Percentiles rank a stretch among this genome's conserved stretches.
phyloP scores from a whole-genome alignment of 1,140 invertebrate species.

The Drosophila lini region DNA sequence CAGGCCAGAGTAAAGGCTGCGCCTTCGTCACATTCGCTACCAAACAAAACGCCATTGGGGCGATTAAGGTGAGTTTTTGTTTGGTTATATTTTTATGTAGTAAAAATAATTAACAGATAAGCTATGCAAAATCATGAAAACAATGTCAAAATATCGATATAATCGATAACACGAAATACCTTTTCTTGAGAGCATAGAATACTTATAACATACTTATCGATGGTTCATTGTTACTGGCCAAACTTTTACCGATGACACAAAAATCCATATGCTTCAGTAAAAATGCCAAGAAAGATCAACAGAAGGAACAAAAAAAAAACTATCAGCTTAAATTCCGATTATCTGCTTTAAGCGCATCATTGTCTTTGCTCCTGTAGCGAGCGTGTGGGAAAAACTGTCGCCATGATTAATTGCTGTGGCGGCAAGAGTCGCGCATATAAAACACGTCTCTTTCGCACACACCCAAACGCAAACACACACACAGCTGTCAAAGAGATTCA shows the following conservation, averaged over 20 bases:
- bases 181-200: not conserved
- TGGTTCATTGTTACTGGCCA: no score
- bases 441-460: conserved; percentile 45
- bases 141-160: not conserved
- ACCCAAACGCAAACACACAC: conserved; percentile 6
- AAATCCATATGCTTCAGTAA: not conserved
- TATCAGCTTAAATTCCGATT: conserved; percentile 38
- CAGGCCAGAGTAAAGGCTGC: conserved; percentile 97
- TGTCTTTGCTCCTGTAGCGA: conserved; percentile 32
- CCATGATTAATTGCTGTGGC: conserved; percentile 79
- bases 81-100: no score
- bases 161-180: not conserved
- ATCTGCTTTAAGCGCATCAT: conserved; percentile 47
- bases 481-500: not conserved
- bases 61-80: conserved; percentile 90
- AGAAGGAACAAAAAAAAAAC: not conserved
- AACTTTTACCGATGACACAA: no score
- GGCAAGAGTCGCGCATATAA: conserved; percentile 80
- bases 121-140: no score
- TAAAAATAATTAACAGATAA: no score
- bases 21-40: conserved; percentile 99
- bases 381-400: conserved; percentile 74
- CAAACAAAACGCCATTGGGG: conserved; percentile 97
- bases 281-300: not conserved
- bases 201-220: no score